Conservation (phyloP, 2,888 invertebrate species). For the Gisinianus flammeolus region DNA sequence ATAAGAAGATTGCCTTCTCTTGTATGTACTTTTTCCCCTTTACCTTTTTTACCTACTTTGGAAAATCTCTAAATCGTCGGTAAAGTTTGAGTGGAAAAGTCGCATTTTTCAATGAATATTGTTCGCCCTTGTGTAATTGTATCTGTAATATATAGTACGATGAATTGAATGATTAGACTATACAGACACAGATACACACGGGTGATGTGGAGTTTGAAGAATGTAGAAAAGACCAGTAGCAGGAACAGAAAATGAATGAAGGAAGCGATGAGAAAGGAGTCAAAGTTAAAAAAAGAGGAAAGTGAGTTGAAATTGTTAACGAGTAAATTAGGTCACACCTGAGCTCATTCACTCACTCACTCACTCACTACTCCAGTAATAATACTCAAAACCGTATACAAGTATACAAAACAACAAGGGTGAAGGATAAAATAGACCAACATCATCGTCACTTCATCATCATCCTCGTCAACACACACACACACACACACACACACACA, state of each 20-base stretch:
- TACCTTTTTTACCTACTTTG: neutral
- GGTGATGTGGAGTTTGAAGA: neutral
- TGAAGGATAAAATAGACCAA: neutral
- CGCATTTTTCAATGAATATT: neutral
- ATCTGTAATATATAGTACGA: neutral
- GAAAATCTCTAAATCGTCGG: neutral
- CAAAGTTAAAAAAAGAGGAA: no score
- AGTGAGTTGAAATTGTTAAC: slow-evolving; percentile 9
- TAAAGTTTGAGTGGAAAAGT: neutral
- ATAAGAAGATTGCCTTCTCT: neutral
- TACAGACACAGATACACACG: neutral
- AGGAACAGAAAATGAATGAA: no score
- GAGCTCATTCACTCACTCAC: neutral
- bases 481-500: no score
- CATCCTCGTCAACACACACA: no score
- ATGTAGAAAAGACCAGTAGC: neutral
- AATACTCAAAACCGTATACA: neutral
- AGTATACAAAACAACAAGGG: neutral
- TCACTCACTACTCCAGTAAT: neutral
- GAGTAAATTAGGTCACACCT: slow-evolving; percentile 31
- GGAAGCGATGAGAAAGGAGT: no score
- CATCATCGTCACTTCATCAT: slow-evolving; percentile 22
- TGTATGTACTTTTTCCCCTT: neutral
- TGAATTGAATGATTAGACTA: neutral
- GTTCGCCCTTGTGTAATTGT: neutral